Evolutionary conservation across 1,140 invertebrate genomes (phyloP).

Genomic region (Magallana ariakensis): DNA sequence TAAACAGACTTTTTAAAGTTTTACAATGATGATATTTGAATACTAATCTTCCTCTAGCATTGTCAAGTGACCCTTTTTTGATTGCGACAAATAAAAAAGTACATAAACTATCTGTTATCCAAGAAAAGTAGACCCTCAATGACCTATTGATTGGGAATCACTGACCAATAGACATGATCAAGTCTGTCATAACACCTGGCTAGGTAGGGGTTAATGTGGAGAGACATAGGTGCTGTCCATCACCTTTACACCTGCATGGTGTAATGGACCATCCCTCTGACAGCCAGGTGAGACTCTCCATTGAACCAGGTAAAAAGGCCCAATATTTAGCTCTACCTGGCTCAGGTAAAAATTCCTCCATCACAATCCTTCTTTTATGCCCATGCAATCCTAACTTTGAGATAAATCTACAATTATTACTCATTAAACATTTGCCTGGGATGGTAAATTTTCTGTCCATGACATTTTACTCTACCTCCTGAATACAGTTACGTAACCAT

Average conservation of each 20-base stretch:
- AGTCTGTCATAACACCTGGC: background rate
- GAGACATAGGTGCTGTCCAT: background rate
- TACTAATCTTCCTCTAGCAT: too few species aligned
- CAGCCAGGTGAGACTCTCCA: background rate
- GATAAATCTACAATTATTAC: background rate
- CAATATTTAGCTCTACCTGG: background rate
- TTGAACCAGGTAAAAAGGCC: background rate
- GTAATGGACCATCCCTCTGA: background rate
- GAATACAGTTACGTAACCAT: constrained; percentile 5
- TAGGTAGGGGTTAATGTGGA: background rate
- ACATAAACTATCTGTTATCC: too few species aligned
- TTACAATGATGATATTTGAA: too few species aligned
- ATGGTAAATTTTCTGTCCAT: background rate
- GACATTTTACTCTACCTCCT: background rate
- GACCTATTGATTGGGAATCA: too few species aligned
- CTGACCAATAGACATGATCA: too few species aligned
- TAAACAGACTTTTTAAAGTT: too few species aligned
- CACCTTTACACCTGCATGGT: constrained; percentile 2
- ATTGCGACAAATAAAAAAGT: too few species aligned
- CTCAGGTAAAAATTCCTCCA: background rate
- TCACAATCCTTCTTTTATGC: background rate
- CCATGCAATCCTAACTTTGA: background rate
- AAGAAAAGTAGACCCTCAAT: too few species aligned
- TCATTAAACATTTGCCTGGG: background rate
- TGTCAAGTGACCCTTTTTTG: too few species aligned